Evolutionary conservation across 2,797 vertebrate genomes (phyloP).

Genomic region (Zalophus californianus): DNA sequence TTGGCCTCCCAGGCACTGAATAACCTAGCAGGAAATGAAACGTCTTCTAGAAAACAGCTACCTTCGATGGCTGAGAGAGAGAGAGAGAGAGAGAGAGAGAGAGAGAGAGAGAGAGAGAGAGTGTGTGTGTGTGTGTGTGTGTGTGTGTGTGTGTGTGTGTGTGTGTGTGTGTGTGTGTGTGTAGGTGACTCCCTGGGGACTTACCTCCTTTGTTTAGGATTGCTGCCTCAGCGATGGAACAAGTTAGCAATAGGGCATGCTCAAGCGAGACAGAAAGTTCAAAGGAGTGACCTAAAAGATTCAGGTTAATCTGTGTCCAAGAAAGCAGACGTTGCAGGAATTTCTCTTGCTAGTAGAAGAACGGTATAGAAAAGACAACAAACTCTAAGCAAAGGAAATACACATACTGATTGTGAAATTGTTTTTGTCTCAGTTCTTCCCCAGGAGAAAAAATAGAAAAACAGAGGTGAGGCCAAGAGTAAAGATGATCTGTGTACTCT

Average conservation of each 20-base stretch:
- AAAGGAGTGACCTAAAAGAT: not conserved
- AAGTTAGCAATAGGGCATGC: not conserved
- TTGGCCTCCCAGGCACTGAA: not conserved
- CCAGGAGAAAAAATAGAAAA: slow-evolving; percentile 10
- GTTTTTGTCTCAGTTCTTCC: slow-evolving; percentile 31
- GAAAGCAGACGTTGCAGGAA: not conserved
- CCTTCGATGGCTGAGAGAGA: not conserved
- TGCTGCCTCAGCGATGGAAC: not conserved
- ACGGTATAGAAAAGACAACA: not conserved
- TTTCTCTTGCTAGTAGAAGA: not conserved
- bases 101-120: not conserved
- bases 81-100: not conserved
- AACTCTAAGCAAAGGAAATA: not conserved
- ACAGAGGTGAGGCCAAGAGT: slow-evolving; percentile 4
- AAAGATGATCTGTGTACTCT: not conserved
- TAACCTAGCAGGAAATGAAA: slow-evolving; percentile 51
- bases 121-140: too few species aligned
- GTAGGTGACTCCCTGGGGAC: not conserved
- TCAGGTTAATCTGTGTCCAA: not conserved
- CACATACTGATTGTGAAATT: not conserved
- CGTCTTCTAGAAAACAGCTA: slow-evolving; percentile 26
- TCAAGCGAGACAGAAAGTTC: not conserved
- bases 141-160: not conserved
- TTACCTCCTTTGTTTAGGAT: not conserved
- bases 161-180: not conserved